Conservation (phyloP, 2,888 invertebrate species). For the Andrena praecox region DNA sequence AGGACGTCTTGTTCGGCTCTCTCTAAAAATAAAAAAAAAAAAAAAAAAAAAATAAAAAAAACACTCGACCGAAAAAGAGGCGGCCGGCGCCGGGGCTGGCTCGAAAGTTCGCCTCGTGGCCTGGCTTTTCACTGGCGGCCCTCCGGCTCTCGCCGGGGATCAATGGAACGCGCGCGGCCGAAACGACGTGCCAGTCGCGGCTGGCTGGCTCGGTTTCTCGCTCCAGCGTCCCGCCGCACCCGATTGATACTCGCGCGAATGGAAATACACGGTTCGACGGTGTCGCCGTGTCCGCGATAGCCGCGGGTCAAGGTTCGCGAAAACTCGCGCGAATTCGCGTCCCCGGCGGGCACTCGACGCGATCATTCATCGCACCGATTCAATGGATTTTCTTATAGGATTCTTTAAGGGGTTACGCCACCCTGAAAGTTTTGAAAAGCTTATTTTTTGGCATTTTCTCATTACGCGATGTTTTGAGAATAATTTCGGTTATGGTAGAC, state of each 20-base stretch:
- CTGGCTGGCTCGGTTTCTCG: constrained; percentile 7
- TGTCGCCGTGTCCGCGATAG: constrained; percentile 19
- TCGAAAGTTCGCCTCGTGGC: constrained; percentile 13
- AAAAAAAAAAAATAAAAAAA: constrained; percentile 17
- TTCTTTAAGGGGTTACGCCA: background rate
- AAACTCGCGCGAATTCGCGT: constrained; percentile 50
- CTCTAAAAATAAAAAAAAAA: background rate
- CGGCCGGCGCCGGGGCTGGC: background rate
- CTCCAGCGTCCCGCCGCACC: background rate
- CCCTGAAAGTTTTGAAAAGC: too few species aligned
- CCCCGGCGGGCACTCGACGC: constrained; percentile 13
- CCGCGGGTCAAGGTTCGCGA: constrained; percentile 57
- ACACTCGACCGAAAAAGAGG: background rate
- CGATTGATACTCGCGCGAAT: constrained; percentile 23
- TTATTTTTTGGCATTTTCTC: too few species aligned
- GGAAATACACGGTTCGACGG: constrained; percentile 25
- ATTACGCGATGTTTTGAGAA: too few species aligned
- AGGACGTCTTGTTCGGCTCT: constrained; percentile 39
- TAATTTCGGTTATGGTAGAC: too few species aligned
- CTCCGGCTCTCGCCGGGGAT: background rate
- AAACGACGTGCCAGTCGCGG: constrained; percentile 11
- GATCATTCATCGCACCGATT: constrained; percentile 40
- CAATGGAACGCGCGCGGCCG: constrained; percentile 17
- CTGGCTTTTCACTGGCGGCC: background rate
- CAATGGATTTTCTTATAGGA: background rate